Conservation (phyloP, 2,888 invertebrate species). For the Shargacucullia verbasci region DNA sequence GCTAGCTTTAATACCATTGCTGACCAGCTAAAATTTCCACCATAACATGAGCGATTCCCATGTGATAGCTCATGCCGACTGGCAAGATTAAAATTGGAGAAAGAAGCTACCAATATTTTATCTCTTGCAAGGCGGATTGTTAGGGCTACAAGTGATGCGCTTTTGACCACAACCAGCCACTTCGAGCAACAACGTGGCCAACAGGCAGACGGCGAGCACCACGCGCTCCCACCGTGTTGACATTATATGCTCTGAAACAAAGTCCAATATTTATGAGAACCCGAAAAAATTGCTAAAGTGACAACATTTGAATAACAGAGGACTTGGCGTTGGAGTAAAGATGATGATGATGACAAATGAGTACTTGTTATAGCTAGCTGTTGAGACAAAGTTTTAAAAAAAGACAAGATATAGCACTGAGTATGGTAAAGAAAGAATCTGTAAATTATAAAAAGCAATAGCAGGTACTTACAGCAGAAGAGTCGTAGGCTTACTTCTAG, state of each 20-base stretch:
- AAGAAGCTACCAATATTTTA: constrained; percentile 33
- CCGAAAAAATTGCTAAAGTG: neutral
- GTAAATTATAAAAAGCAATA: too few relatives aligned
- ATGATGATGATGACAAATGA: too few relatives aligned
- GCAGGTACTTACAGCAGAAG: constrained; percentile 34
- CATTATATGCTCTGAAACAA: constrained; percentile 48
- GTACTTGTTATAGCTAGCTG: too few relatives aligned
- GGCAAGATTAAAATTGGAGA: too few relatives aligned
- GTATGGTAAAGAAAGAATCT: too few relatives aligned
- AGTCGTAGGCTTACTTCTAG: constrained; percentile 45
- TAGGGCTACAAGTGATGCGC: constrained; percentile 58
- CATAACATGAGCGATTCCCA: too few relatives aligned
- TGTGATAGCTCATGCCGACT: too few relatives aligned
- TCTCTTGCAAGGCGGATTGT: constrained; percentile 67
- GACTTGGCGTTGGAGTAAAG: too few relatives aligned
- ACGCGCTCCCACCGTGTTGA: constrained; percentile 45
- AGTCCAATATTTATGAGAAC: constrained; percentile 12
- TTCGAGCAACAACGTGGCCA: constrained; percentile 59
- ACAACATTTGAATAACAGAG: neutral
- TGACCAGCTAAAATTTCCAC: too few relatives aligned
- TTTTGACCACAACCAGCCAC: constrained; percentile 63
- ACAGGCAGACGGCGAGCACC: constrained; percentile 50
- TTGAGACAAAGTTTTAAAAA: too few relatives aligned
- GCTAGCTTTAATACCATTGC: too few relatives aligned
- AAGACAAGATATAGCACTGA: too few relatives aligned